Base-by-base conservation (phyloP, 2,888 invertebrate genomes). In the Sminthurides aquaticus region DNA sequence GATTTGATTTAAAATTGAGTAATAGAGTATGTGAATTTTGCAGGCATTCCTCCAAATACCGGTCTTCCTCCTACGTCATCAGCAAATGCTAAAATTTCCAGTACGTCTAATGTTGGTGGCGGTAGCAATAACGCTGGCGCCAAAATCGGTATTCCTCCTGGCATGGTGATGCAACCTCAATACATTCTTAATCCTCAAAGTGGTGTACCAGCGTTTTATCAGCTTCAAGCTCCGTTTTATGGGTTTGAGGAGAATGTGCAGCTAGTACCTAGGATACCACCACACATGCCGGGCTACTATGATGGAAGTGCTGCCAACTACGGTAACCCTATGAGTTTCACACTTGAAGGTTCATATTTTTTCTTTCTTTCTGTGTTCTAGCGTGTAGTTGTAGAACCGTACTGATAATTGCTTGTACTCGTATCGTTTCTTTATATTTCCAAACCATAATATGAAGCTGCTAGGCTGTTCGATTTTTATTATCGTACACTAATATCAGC, bases 241-340 rank as follows among this genome's bases (percentile, higher is more conserved):
- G 68, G 70, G 24, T 73, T 69, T 54, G 72, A 73, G 43, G 74
- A 74, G 48, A 73, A 68, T 62, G 69, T 71, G 56, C 71, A 72
- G 62, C 69, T 72, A 54, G 64, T 70, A 65, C 69, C 67, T 62
- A 70, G 73, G 62, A 60, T 71, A 62, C 71, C 72, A 65, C 70
- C 67, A 56, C 71, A 70, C 8, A 66, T 72, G 49, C 67, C 69
- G 64, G 71, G 72, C 57, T 74, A 74, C 66, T 73, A 72, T 59
- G 74, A 73, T 62, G 70, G 72, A 2, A 68, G 28, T 55, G 64
- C 59, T 49, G 57, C 66, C 49, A 66, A 59, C 60, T 64, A 64
- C 52, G 63, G 67, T 64, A 64, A 64, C 60, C 60, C 64, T 2
- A 64, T 64, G 64, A 64, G 64, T 60, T 64, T 64, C 60, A 57